These are phyloP conservation scores for Zoanthus gigantus DNA, from an alignment of 92 coral and sea anemone genomes.

Conservation along the genomic window DNA sequence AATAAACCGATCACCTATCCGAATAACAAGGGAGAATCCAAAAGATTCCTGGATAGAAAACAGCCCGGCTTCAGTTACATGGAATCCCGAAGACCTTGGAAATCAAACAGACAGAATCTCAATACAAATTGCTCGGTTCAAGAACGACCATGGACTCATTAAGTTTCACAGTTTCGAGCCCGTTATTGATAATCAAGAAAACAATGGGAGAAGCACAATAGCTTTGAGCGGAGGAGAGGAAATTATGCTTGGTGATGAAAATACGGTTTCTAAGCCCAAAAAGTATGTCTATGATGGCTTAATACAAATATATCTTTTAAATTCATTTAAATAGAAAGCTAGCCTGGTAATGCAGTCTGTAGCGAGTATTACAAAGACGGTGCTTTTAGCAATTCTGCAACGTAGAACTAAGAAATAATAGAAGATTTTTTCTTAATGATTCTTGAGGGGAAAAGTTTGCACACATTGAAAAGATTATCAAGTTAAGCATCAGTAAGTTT, in stretches of 20 bases:
- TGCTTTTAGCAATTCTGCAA: too few relatives aligned
- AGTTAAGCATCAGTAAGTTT: too few relatives aligned
- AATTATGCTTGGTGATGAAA: not conserved
- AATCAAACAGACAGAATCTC: constrained; percentile 6
- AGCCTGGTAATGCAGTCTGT: too few relatives aligned
- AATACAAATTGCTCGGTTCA: constrained; percentile 31
- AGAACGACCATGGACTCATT: constrained; percentile 29
- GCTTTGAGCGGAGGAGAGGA: constrained; percentile 2
- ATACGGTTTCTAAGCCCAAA: not conserved
- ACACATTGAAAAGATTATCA: too few relatives aligned
- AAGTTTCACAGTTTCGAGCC: constrained; percentile 22
- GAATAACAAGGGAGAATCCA: constrained; percentile 30
- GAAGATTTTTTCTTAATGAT: too few relatives aligned
- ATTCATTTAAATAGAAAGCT: too few relatives aligned
- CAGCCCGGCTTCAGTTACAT: constrained; percentile 20
- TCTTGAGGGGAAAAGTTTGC: too few relatives aligned
- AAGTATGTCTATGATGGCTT: not conserved
- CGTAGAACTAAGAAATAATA: too few relatives aligned
- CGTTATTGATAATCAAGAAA: constrained; percentile 16
- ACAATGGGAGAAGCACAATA: constrained; percentile 38
- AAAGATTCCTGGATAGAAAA: constrained; percentile 35
- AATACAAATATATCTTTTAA: too few relatives aligned
- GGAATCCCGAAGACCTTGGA: constrained; percentile 34
- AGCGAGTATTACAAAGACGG: too few relatives aligned
- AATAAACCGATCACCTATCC: constrained; percentile 26